Conservation (phyloP, 1,140 invertebrate species). For the Diabrotica undecimpunctata region DNA sequence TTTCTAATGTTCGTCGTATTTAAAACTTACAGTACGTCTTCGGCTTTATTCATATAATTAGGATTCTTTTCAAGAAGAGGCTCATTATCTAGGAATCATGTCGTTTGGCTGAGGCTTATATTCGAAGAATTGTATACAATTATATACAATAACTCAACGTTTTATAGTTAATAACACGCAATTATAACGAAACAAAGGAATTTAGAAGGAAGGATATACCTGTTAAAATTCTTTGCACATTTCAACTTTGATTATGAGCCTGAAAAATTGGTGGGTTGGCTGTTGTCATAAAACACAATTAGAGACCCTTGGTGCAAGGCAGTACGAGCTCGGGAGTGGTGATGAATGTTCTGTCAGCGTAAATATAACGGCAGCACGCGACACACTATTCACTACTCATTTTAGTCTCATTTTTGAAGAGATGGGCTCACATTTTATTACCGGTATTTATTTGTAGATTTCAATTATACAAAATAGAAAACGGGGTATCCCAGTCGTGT, state of each 20-base stretch:
- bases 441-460: no score
- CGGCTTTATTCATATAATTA: no score
- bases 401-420: constrained; percentile 1
- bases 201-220: neutral
- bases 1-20: no score
- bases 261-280: constrained; percentile 34
- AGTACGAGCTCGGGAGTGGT: constrained; percentile 28
- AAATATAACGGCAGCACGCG: constrained; percentile 35
- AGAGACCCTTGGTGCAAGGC: constrained; percentile 28
- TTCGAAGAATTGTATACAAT: no score
- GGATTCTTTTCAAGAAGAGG: no score
- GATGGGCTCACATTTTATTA: no score
- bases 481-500: no score
- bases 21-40: no score
- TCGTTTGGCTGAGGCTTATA: no score
- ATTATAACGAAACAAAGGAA: neutral
- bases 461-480: no score
- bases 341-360: constrained; percentile 37
- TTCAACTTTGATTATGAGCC: constrained; percentile 30
- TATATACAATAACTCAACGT: neutral
- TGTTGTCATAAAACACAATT: constrained; percentile 36
- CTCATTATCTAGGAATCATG: no score
- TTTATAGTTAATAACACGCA: constrained; percentile 2
- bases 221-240: constrained; percentile 25
- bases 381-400: constrained; percentile 22